phyloP scores from a whole-genome alignment of 2,797 vertebrate genomes.

The Pteropus rufus region DNA sequence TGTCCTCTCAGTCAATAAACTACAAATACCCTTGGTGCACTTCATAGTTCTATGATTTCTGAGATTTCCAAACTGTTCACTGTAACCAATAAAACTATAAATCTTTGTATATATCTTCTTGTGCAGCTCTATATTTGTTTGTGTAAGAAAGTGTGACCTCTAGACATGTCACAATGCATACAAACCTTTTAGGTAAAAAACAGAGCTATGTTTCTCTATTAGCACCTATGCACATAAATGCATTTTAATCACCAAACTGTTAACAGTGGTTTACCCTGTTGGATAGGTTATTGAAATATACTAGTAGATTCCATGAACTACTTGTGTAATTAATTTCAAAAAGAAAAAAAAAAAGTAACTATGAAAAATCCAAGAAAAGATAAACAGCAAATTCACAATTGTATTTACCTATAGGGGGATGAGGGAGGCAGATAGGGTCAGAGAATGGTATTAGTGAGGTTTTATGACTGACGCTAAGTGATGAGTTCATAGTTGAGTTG shows the following conservation, averaged over 20 bases:
- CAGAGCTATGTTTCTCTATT: neutral
- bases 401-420: neutral
- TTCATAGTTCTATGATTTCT: neutral
- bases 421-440: neutral
- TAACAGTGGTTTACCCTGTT: neutral
- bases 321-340: neutral
- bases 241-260: neutral
- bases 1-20: neutral
- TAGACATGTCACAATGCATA: neutral
- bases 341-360: neutral
- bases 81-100: neutral
- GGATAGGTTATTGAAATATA: neutral
- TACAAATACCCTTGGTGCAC: neutral
- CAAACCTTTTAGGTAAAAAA: neutral
- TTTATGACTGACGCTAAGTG: neutral
- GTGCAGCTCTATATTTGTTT: neutral
- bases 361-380: neutral
- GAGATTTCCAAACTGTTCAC: neutral
- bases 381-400: neutral
- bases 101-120: neutral
- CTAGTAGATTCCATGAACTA: neutral
- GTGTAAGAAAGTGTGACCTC: neutral
- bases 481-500: neutral
- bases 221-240: neutral
- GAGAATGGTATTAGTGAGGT: neutral